phyloP scores from a whole-genome alignment of 2,888 invertebrate genomes.

The Gymnosoma rotundatum region DNA sequence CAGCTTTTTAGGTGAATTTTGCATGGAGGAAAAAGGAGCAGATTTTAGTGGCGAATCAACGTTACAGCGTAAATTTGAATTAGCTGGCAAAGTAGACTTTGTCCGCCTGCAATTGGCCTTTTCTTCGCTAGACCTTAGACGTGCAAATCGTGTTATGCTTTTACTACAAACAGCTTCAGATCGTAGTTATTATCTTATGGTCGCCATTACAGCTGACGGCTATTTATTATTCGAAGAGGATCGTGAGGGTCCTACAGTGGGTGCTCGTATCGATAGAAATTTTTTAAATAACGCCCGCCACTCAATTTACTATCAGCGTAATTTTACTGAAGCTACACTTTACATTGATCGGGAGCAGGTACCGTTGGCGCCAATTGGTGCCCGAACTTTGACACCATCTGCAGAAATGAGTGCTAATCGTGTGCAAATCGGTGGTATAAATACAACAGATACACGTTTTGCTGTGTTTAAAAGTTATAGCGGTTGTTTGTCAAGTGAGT shows the following conservation, averaged over 20 bases:
- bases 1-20: constrained; percentile 94
- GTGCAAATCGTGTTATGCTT: constrained; percentile 90
- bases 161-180: constrained; percentile 92
- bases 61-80: constrained; percentile 89
- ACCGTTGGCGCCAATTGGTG: constrained; percentile 86
- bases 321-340: constrained; percentile 87
- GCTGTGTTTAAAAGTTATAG: constrained; percentile 93
- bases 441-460: constrained; percentile 91
- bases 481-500: constrained; percentile 94
- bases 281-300: constrained; percentile 91
- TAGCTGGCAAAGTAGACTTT: constrained; percentile 86
- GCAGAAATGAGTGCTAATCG: constrained; percentile 89
- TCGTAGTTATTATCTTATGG: constrained; percentile 91
- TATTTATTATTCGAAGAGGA: constrained; percentile 93
- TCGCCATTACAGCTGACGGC: constrained; percentile 92
- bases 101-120: constrained; percentile 94
- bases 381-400: constrained; percentile 86
- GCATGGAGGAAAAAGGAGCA: constrained; percentile 94
- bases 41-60: constrained; percentile 94
- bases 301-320: constrained; percentile 88
- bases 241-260: constrained; percentile 86
- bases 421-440: constrained; percentile 93
- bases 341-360: constrained; percentile 90
- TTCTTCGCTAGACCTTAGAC: constrained; percentile 90
- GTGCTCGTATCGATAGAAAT: constrained; percentile 89